These are phyloP conservation scores for Parapsyche elsis DNA, from an alignment of 1,140 invertebrate genomes.

Conservation along the genomic window DNA sequence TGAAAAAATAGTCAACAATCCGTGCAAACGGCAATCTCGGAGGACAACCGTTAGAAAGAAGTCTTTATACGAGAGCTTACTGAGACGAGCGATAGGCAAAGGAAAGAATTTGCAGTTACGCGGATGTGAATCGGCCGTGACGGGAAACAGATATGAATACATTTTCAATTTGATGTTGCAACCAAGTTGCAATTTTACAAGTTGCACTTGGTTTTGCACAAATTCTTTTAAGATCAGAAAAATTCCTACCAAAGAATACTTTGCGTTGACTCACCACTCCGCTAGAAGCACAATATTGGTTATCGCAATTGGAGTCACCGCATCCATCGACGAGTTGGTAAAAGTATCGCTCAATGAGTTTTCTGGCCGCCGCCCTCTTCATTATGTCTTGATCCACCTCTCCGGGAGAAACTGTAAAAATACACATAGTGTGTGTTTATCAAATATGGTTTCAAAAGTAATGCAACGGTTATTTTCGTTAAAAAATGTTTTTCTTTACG, in stretches of 20 bases:
- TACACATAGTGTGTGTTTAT: background rate
- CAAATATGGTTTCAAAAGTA: background rate
- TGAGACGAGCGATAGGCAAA: too few relatives aligned
- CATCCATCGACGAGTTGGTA: constrained; percentile 92
- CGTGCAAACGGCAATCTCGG: too few relatives aligned
- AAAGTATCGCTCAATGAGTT: constrained; percentile 92
- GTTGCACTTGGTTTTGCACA: background rate
- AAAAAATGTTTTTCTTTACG: constrained; percentile 13
- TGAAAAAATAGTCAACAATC: background rate
- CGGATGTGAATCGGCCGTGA: too few relatives aligned
- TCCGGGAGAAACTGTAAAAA: constrained; percentile 44
- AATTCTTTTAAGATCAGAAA: background rate
- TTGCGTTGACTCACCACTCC: constrained; percentile 72
- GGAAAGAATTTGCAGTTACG: too few relatives aligned
- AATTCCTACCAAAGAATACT: background rate
- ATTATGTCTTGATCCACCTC: constrained; percentile 73
- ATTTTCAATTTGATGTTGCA: background rate
- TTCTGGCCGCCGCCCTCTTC: constrained; percentile 89
- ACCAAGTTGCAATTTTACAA: too few relatives aligned
- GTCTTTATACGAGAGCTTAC: background rate
- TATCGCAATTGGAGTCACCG: constrained; percentile 85
- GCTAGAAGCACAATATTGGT: constrained; percentile 89
- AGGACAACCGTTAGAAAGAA: too few relatives aligned
- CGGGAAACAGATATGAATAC: background rate
- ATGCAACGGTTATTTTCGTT: background rate